These are phyloP conservation scores for Phoebastria nigripes DNA, from an alignment of 2,797 vertebrate species.

Conservation along the genomic window DNA sequence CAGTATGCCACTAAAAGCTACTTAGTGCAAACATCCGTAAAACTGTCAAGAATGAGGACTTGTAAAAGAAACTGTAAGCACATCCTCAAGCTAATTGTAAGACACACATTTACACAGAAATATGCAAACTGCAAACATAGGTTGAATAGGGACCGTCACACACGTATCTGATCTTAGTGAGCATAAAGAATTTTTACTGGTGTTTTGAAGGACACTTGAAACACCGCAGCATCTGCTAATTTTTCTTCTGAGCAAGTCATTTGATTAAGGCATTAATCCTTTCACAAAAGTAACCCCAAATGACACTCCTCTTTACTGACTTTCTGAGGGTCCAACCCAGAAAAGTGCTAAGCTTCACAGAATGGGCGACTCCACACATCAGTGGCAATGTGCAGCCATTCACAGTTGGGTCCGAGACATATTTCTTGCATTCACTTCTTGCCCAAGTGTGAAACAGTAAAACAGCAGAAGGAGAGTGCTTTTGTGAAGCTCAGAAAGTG, in stretches of 20 bases:
- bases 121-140: slow-evolving; percentile 54
- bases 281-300: background rate
- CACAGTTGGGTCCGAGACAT: background rate
- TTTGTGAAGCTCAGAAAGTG: background rate
- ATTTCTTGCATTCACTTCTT: background rate
- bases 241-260: background rate
- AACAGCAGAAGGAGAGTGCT: background rate
- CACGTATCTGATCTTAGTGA: background rate
- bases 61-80: slow-evolving; percentile 67
- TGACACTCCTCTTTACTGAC: background rate
- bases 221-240: background rate
- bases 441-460: background rate
- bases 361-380: background rate
- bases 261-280: slow-evolving; percentile 36
- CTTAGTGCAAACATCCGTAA: slow-evolving; percentile 78
- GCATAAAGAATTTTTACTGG: background rate
- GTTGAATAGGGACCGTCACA: background rate
- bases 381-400: background rate
- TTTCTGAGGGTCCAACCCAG: background rate
- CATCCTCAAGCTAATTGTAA: slow-evolving; percentile 66
- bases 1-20: slow-evolving; percentile 71
- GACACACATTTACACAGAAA: slow-evolving; percentile 55
- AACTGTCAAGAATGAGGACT: slow-evolving; percentile 71
- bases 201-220: background rate
- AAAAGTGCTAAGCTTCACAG: background rate